phyloP scores from a whole-genome alignment of 1,140 invertebrate genomes.

The Microplitis mediator region DNA sequence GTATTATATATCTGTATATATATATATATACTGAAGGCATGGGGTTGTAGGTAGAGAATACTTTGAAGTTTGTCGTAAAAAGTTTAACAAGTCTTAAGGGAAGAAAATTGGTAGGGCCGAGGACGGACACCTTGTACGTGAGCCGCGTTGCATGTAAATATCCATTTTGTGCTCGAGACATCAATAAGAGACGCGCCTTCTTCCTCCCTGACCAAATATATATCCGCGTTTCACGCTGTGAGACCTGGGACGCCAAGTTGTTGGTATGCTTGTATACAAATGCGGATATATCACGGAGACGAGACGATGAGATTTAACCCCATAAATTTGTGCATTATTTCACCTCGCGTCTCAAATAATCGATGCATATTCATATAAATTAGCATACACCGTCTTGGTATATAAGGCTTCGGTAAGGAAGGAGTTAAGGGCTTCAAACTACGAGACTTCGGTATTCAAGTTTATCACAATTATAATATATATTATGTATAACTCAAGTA shows the following conservation, averaged over 20 bases:
- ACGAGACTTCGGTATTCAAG: no score
- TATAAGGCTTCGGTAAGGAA: background rate
- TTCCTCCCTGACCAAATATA: slow-evolving; percentile 24
- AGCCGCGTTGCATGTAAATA: slow-evolving; percentile 12
- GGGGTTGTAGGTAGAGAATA: no score
- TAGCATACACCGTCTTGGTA: slow-evolving; percentile 38
- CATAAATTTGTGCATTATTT: slow-evolving; percentile 51
- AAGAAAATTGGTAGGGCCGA: slow-evolving; percentile 8
- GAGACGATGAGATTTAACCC: slow-evolving; percentile 32
- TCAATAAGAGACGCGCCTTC: slow-evolving; percentile 19
- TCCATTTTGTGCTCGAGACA: slow-evolving; percentile 19
- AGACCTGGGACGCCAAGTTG: background rate
- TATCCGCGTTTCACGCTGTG: slow-evolving; percentile 9
- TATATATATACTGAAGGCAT: no score
- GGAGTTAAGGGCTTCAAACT: background rate
- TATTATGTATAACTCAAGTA: no score
- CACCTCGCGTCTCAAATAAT: slow-evolving; percentile 43
- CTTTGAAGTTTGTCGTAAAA: no score
- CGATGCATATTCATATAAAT: slow-evolving; percentile 53
- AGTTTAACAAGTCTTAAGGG: no score
- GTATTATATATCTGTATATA: no score
- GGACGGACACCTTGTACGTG: background rate
- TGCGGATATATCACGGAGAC: background rate
- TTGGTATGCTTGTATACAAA: no score
- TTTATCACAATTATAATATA: no score